Base-by-base conservation (phyloP, 2,888 invertebrate species). In the Alloscopus bannaensis region DNA sequence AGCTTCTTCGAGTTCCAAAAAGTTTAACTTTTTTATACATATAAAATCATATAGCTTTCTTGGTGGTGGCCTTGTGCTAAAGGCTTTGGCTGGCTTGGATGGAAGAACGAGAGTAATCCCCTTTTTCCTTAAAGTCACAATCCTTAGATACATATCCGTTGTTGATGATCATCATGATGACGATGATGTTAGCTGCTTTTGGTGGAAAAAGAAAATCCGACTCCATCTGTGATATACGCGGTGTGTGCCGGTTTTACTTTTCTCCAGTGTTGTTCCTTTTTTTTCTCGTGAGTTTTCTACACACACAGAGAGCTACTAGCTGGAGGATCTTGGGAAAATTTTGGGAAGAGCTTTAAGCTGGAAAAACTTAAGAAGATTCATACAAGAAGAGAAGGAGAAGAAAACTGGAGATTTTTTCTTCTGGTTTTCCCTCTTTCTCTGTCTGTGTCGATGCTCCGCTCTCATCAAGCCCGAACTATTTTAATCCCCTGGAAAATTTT, bases 391-490 rank as follows among this genome's bases (percentile, higher is more conserved):
- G 45, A 4, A 40, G 16, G 36, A 36, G 22, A n/a, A n/a, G n/a
- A n/a, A n/a, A n/a, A n/a, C n/a, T n/a, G n/a, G n/a, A n/a, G n/a
- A n/a, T n/a, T n/a, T n/a, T n/a, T n/a, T n/a, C n/a, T n/a, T 31
- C 13, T 24, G 47, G 18, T 8, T 68, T n/a, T 55, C 36, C 36
- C 18, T 26, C 45, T 50, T 20, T 24, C 31, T 40, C 42, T 28
- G 1, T 65, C 50, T 76, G 69, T 69, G 69, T 77, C 77, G 75
- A 70, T 70, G 64, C 76, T 72, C 69, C 71, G 76, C 82, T 80
- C 83, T 85, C 84, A 84, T 84, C 84, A 84, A n/a, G 84, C 80
- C 80, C 83, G 80, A 84, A 84, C 84, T 84, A 84, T 84, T 84
- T 84, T 84, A 84, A 84, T 84, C 84, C 84, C 81, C 80, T 79